phyloP scores from a whole-genome alignment of 1,140 invertebrate species.

The Drosophila pruinosa region DNA sequence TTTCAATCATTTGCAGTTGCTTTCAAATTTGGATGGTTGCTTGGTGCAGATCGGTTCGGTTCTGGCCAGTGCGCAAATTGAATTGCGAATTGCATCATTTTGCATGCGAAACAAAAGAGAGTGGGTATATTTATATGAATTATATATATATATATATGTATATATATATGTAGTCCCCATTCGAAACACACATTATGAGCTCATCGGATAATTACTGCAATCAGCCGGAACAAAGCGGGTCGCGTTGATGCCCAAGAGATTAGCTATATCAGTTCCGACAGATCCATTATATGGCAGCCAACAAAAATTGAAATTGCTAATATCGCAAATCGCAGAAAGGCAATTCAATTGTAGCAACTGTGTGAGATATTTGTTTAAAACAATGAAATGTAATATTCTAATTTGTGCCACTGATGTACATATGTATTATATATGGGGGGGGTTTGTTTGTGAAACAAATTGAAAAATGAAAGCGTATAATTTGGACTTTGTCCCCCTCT shows the following conservation, averaged over 20 bases:
- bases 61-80: slow-evolving; percentile 17
- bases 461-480: slow-evolving; percentile 8
- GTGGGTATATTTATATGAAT: background rate
- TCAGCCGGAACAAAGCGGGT: slow-evolving; percentile 38
- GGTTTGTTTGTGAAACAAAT: slow-evolving; percentile 29
- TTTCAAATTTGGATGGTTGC: background rate
- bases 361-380: background rate
- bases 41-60: background rate
- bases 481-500: slow-evolving; percentile 38
- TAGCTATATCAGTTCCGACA: background rate
- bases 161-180: background rate
- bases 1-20: background rate
- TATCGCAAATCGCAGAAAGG: background rate
- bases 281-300: background rate
- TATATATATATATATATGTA: background rate
- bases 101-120: slow-evolving; percentile 13
- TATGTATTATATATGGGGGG: background rate
- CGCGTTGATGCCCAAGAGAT: slow-evolving; percentile 10
- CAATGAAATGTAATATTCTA: slow-evolving; percentile 4
- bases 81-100: slow-evolving; percentile 29
- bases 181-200: slow-evolving; percentile 14
- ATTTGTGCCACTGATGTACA: slow-evolving; percentile 13
- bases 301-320: background rate
- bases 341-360: background rate
- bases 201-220: slow-evolving; percentile 47